Evolutionary conservation across 2,888 invertebrate genomes (phyloP).

Genomic region (Netelia inedita): DNA sequence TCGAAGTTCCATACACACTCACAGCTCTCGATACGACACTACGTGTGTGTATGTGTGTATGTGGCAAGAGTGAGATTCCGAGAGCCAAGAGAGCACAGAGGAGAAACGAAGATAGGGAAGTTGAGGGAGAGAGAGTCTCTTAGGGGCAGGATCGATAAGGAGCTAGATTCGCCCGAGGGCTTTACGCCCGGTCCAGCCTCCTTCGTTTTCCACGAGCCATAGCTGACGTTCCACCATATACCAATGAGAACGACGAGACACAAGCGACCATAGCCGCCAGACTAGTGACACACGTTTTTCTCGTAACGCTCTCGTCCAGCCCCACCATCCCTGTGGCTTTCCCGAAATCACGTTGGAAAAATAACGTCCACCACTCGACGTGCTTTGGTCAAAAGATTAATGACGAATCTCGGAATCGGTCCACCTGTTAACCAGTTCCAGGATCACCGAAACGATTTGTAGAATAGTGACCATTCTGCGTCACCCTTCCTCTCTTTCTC

Average conservation of each 20-base stretch:
- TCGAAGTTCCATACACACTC: slow-evolving; percentile 52
- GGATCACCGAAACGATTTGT: slow-evolving; percentile 5
- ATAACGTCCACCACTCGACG: not conserved
- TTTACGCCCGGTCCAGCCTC: slow-evolving; percentile 82
- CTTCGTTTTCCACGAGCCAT: slow-evolving; percentile 73
- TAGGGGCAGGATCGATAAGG: slow-evolving; percentile 84
- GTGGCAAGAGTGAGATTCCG: slow-evolving; percentile 39
- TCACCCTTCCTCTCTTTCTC: slow-evolving; percentile 5
- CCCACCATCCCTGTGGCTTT: not conserved
- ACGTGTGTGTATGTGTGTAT: slow-evolving; percentile 34
- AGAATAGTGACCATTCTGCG: slow-evolving; percentile 7
- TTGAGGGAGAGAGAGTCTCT: slow-evolving; percentile 76
- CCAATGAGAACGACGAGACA: not conserved
- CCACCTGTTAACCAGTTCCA: slow-evolving; percentile 38
- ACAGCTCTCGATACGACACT: slow-evolving; percentile 46
- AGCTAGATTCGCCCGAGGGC: slow-evolving; percentile 82
- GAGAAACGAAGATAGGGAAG: slow-evolving; percentile 50
- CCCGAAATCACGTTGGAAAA: not conserved
- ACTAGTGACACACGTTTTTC: not conserved
- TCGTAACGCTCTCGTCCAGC: not conserved
- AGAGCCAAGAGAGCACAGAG: slow-evolving; percentile 9
- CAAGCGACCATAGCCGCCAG: not conserved
- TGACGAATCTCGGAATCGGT: not conserved
- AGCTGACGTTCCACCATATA: not conserved
- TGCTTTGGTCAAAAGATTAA: not conserved